Evolutionary conservation across 2,797 vertebrate species (phyloP).

Genomic region (Karalla daura): DNA sequence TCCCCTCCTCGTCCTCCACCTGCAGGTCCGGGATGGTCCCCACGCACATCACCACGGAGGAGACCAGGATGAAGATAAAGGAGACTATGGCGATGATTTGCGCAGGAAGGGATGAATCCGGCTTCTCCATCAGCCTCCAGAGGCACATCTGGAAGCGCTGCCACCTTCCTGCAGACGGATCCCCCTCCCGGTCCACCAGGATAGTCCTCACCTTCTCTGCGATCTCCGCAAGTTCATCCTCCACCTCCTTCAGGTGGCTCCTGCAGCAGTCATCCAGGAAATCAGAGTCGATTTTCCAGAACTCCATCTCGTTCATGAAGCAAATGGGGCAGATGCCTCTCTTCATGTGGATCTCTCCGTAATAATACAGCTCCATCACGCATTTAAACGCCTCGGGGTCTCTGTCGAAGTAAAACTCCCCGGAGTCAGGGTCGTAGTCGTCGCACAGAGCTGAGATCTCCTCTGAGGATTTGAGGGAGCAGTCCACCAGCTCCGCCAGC

Average conservation of each 20-base stretch:
- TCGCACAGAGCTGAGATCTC: constrained; percentile 91
- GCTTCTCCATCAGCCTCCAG: constrained; percentile 98
- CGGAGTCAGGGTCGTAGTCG: constrained; percentile 92
- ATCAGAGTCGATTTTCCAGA: constrained; percentile 92
- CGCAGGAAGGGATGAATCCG: constrained; percentile 92
- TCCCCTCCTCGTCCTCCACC: constrained; percentile 87
- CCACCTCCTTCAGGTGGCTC: constrained; percentile 89
- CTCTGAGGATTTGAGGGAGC: constrained; percentile 82
- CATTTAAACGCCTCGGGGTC: constrained; percentile 96
- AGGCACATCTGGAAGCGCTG: constrained; percentile 89
- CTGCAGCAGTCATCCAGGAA: constrained; percentile 94
- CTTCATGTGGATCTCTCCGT: constrained; percentile 96
- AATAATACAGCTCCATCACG: constrained; percentile 92
- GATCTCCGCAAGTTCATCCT: constrained; percentile 93
- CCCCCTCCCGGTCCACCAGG: constrained; percentile 90
- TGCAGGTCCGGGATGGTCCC: constrained; percentile 96
- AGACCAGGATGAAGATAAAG: constrained; percentile 93
- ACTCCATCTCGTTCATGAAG: constrained; percentile 97
- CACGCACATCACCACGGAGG: constrained; percentile 95
- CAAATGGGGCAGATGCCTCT: constrained; percentile 95
- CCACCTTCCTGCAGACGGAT: constrained; percentile 85
- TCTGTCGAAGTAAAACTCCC: constrained; percentile 97
- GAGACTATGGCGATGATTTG: constrained; percentile 91
- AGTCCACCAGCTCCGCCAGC: constrained; percentile 89
- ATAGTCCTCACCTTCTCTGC: constrained; percentile 92